Conservation (phyloP, 2,888 invertebrate genomes). For the Spilarctia lutea region DNA sequence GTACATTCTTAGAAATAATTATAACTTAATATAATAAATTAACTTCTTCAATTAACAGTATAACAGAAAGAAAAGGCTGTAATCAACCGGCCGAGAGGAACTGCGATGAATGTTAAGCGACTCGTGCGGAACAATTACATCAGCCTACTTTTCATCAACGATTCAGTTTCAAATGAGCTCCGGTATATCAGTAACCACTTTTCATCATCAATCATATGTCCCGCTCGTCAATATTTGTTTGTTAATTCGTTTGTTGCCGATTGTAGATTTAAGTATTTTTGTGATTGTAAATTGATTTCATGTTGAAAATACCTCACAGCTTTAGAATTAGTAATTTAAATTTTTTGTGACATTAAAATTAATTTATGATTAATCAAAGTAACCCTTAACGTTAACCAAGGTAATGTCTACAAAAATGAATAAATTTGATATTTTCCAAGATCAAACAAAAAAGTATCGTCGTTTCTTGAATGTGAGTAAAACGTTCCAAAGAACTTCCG, state of each 20-base stretch:
- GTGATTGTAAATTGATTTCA: no score
- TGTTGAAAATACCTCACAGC: no score
- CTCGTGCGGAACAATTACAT: slow-evolving; percentile 36
- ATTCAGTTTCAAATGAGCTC: slow-evolving; percentile 22
- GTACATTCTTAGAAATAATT: slow-evolving; percentile 53
- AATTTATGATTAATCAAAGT: no score
- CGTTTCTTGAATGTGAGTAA: slow-evolving; percentile 30
- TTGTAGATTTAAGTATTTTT: no score
- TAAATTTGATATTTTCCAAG: slow-evolving; percentile 34
- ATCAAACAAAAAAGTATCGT: slow-evolving; percentile 39
- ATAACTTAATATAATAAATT: slow-evolving; percentile 13
- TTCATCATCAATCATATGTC: no score
- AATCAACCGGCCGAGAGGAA: slow-evolving; percentile 46
- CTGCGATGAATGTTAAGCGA: slow-evolving; percentile 47
- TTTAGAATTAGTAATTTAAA: no score
- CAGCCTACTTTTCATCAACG: slow-evolving; percentile 30
- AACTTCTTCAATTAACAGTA: no score
- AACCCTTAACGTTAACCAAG: slow-evolving; percentile 34
- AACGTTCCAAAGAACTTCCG: slow-evolving; percentile 31
- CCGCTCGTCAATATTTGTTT: no score
- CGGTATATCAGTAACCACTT: slow-evolving; percentile 10
- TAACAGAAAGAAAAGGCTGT: slow-evolving; percentile 40
- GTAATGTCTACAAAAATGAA: slow-evolving; percentile 30
- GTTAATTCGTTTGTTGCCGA: no score
- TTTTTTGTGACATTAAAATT: no score